Percentiles rank a stretch among this genome's conserved stretches.
Evolutionary conservation across 2,797 vertebrate species (phyloP).

Genomic region (Fistularia commersonii): DNA sequence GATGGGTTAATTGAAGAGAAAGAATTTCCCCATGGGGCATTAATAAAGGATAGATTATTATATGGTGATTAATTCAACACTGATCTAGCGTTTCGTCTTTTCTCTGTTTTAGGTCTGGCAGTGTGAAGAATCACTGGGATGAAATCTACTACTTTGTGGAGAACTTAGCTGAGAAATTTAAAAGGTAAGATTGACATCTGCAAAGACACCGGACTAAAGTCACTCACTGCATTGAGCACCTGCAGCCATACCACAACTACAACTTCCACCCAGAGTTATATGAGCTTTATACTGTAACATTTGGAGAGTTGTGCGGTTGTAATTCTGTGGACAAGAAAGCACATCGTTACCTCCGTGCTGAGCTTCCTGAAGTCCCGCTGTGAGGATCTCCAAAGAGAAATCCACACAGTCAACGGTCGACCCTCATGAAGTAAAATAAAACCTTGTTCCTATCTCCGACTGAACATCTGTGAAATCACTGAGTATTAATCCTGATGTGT

Average conservation of each 20-base stretch:
- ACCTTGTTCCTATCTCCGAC: slow-evolving; percentile 25
- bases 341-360: slow-evolving; percentile 9
- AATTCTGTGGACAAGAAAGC: slow-evolving; percentile 7
- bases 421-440: slow-evolving; percentile 28
- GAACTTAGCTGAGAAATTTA: slow-evolving; percentile 86
- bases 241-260: too few species aligned
- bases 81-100: not conserved
- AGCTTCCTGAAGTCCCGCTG: slow-evolving; percentile 34
- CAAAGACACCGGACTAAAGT: not conserved
- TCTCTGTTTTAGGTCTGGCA: slow-evolving; percentile 81
- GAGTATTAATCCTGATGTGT: too few species aligned
- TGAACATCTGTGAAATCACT: slow-evolving; percentile 36
- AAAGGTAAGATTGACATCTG: slow-evolving; percentile 74
- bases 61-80: not conserved
- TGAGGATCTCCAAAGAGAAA: slow-evolving; percentile 34
- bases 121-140: slow-evolving; percentile 87
- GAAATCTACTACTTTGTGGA: slow-evolving; percentile 88
- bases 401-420: slow-evolving; percentile 17
- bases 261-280: too few species aligned
- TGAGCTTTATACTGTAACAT: not conserved
- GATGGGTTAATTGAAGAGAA: too few species aligned
- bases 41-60: too few species aligned
- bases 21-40: too few species aligned
- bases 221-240: not conserved
- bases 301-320: slow-evolving; percentile 1